phyloP scores from a whole-genome alignment of 2,113 vertebrate species.

The Carollia perspicillata region DNA sequence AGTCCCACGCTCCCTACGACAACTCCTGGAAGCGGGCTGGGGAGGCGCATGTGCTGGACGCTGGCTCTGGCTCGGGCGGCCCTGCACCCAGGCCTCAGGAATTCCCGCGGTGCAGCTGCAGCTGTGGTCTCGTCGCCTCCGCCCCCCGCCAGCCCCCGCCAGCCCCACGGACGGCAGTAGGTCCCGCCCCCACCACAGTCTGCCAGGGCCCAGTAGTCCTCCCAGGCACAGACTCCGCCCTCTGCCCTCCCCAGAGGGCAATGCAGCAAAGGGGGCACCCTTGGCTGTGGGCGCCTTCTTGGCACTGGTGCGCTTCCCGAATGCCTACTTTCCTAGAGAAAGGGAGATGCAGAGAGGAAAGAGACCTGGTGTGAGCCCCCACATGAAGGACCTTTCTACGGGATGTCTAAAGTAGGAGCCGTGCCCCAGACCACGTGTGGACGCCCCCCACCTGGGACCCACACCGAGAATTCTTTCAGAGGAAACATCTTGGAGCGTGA shows the following conservation, averaged over 20 bases:
- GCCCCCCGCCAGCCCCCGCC: too few relatives aligned
- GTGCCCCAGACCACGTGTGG: not conserved
- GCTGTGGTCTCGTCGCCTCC: too few relatives aligned
- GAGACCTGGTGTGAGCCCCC: not conserved
- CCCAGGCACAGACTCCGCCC: not conserved
- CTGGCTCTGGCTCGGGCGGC: not conserved
- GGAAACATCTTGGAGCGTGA: not conserved
- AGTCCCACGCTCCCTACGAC: not conserved
- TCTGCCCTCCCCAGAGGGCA: not conserved
- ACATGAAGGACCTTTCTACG: accelerated
- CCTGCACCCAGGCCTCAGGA: not conserved
- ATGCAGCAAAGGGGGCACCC: not conserved
- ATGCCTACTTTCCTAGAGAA: not conserved
- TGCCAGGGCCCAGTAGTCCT: not conserved
- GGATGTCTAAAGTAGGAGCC: not conserved
- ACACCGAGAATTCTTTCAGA: not conserved
- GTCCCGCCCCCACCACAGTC: too few relatives aligned
- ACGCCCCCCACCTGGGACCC: not conserved
- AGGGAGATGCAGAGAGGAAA: not conserved
- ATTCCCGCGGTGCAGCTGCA: not conserved
- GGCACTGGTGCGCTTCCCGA: accelerated
- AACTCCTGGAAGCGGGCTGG: too few relatives aligned
- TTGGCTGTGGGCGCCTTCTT: not conserved
- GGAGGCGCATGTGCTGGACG: not conserved
- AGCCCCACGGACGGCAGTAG: not conserved